Percentiles rank a stretch among this genome's conserved stretches.
These are phyloP conservation scores for Spatulosminthurus flaviceps DNA, from an alignment of 2,888 invertebrate species.

Conservation along the genomic window DNA sequence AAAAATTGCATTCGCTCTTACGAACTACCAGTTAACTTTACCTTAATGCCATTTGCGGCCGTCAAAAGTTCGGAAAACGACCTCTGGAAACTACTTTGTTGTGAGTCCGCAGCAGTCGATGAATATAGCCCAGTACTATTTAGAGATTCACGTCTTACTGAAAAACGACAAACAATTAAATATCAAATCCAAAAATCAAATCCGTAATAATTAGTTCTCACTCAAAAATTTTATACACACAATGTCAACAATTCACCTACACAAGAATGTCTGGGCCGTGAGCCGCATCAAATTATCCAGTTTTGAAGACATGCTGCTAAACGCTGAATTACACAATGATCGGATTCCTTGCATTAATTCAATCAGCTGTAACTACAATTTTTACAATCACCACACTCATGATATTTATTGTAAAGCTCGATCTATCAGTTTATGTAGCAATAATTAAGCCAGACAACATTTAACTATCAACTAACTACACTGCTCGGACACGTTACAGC, in stretches of 20 bases:
- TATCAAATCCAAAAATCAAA: neutral
- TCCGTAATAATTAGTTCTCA: neutral
- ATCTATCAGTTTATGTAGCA: too few species aligned
- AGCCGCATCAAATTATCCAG: conserved; percentile 32
- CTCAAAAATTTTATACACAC: neutral
- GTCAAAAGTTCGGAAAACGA: conserved; percentile 26
- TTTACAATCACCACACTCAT: too few species aligned
- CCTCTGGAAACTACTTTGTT: conserved; percentile 18
- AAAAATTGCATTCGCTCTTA: neutral
- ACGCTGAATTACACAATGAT: neutral
- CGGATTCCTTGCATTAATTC: too few species aligned
- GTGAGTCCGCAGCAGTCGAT: neutral
- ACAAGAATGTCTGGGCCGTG: conserved; percentile 29
- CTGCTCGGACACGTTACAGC: too few species aligned
- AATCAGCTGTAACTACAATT: too few species aligned
- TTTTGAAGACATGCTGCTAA: conserved; percentile 27
- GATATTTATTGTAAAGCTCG: too few species aligned
- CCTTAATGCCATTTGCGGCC: conserved; percentile 12
- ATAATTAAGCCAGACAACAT: too few species aligned
- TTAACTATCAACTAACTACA: too few species aligned
- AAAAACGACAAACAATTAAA: neutral
- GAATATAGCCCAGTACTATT: neutral
- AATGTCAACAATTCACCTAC: conserved; percentile 16
- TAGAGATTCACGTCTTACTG: conserved; percentile 8
- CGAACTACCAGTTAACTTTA: neutral